Evolutionary conservation across 2,113 vertebrate species (phyloP).

Genomic region (Pogonocichla stellata): DNA sequence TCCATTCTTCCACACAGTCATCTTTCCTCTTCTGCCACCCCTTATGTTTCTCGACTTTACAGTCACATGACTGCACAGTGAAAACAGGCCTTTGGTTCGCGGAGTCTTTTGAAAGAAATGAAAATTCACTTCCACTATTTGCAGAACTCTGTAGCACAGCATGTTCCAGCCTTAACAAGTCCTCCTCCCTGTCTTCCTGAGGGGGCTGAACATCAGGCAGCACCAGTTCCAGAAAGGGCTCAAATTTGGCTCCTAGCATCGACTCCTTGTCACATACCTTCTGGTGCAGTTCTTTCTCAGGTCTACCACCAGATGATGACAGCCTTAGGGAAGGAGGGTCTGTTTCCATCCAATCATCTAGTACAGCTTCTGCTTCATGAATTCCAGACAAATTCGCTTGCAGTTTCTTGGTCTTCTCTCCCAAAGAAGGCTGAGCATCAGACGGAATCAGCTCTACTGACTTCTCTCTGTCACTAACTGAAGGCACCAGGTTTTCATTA

Average conservation of each 20-base stretch:
- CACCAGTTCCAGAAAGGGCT: neutral
- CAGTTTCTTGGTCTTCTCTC: neutral
- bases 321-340: neutral
- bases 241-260: neutral
- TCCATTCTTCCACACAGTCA: neutral
- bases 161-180: neutral
- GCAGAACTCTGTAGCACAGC: neutral
- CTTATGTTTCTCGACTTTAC: neutral
- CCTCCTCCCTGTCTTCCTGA: neutral
- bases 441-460: neutral
- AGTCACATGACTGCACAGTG: neutral
- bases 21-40: neutral
- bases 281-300: neutral
- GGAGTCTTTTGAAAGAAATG: neutral
- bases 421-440: neutral
- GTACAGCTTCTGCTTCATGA: neutral
- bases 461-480: neutral
- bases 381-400: conserved; percentile 11
- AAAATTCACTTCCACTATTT: neutral
- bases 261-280: neutral
- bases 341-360: conserved; percentile 6
- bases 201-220: neutral
- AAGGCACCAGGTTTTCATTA: neutral
- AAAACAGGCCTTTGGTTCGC: neutral
- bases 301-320: neutral